Percentiles rank a stretch among this genome's conserved stretches.
phyloP scores from a whole-genome alignment of 2,888 invertebrate genomes.

The Argyra leucocephala region DNA sequence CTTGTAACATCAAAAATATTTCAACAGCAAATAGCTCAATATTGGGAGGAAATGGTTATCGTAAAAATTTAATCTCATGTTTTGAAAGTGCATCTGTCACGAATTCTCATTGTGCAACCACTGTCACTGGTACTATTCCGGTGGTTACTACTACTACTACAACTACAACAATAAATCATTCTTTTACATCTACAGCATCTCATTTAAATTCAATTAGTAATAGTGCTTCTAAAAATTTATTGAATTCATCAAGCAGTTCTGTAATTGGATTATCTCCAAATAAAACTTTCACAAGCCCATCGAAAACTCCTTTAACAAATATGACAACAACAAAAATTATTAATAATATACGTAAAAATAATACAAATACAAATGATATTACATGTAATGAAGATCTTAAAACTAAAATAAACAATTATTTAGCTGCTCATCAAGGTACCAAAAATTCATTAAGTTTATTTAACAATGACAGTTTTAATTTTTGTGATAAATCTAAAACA shows the following conservation, averaged over 20 bases:
- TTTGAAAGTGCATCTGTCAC: neutral
- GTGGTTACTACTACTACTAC: neutral
- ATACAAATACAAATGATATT: neutral
- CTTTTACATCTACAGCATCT: neutral
- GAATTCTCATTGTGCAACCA: neutral
- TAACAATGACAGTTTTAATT: slow-evolving; percentile 32
- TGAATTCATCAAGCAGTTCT: neutral
- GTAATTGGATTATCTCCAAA: neutral
- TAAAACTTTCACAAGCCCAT: too few species aligned
- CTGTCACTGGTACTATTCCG: neutral
- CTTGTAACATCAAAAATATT: slow-evolving; percentile 19
- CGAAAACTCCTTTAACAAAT: too few species aligned
- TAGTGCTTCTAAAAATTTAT: neutral
- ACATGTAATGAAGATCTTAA: neutral
- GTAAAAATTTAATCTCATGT: neutral
- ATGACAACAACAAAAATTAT: slow-evolving; percentile 7
- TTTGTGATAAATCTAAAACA: slow-evolving; percentile 31
- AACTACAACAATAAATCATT: too few species aligned
- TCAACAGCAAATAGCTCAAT: slow-evolving; percentile 18
- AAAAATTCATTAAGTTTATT: slow-evolving; percentile 32
- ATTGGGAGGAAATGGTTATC: slow-evolving; percentile 1
- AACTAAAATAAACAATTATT: neutral
- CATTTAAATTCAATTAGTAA: neutral
- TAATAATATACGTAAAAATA: neutral
- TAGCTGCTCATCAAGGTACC: slow-evolving; percentile 22